Evolutionary conservation across 2,113 vertebrate species (phyloP).

Genomic region (Diglossa brunneiventris): DNA sequence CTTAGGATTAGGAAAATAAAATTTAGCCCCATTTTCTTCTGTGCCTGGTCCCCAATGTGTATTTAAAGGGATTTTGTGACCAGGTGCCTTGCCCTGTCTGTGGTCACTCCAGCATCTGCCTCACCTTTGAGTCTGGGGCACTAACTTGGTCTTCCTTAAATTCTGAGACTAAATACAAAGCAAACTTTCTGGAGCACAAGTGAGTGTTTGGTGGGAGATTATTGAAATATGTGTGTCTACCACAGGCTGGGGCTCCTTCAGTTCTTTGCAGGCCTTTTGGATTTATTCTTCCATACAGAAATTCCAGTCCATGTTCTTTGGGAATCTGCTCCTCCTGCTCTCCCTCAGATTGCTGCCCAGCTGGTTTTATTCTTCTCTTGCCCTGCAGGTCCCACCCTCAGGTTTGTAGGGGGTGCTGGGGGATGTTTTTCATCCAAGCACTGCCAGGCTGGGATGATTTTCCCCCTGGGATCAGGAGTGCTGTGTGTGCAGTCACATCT

Average conservation of each 20-base stretch:
- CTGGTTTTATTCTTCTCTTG: not conserved
- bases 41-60: not conserved
- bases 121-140: not conserved
- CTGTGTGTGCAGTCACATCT: accelerated
- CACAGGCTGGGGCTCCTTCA: not conserved
- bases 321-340: not conserved
- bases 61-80: not conserved
- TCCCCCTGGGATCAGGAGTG: not conserved
- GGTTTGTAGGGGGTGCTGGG: accelerated
- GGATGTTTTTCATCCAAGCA: not conserved
- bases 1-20: too few species aligned
- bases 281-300: not conserved
- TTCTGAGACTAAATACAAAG: not conserved
- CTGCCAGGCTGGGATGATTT: not conserved
- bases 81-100: too few species aligned
- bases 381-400: not conserved
- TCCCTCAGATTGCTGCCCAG: not conserved
- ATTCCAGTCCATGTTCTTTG: not conserved
- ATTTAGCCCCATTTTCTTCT: not conserved
- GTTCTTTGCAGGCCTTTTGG: not conserved
- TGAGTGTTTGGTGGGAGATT: not conserved
- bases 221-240: not conserved
- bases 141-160: not conserved
- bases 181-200: not conserved
- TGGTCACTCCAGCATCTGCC: not conserved